phyloP scores from a whole-genome alignment of 2,888 invertebrate genomes.

The Tipula confusa region DNA sequence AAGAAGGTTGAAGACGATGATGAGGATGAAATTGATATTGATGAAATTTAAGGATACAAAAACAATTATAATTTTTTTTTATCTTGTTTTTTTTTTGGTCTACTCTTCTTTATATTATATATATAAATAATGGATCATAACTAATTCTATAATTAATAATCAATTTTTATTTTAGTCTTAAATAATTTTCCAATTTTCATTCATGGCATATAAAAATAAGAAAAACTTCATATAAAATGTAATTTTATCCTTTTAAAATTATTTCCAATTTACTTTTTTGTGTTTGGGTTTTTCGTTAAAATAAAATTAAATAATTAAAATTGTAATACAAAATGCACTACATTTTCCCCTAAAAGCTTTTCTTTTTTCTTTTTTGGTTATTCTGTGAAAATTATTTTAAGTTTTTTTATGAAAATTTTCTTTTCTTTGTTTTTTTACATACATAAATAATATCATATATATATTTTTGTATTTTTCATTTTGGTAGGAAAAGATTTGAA shows the following conservation, averaged over 20 bases:
- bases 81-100: not conserved
- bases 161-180: conserved; percentile 15
- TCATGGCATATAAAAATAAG: conserved; percentile 15
- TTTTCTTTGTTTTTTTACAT: not conserved
- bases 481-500: not conserved
- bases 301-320: not conserved
- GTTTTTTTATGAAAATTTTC: not conserved
- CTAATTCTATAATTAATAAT: not conserved
- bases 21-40: conserved; percentile 84
- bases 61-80: not conserved
- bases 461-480: conserved; percentile 25
- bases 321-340: not conserved
- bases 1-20: conserved; percentile 61
- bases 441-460: not conserved
- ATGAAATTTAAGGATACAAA: conserved; percentile 72
- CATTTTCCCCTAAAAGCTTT: not conserved
- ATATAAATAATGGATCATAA: conserved; percentile 3
- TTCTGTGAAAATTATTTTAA: not conserved
- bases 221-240: not conserved
- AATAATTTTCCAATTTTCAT: conserved; percentile 3
- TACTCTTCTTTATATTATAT: not conserved
- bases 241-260: not conserved
- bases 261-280: not conserved
- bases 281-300: not conserved
- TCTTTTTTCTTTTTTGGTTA: too few relatives aligned